Evolutionary conservation across 2,113 vertebrate species (phyloP), one percentile per base, ranked within the genome.

Genomic region (Hemiprocne comata): DNA sequence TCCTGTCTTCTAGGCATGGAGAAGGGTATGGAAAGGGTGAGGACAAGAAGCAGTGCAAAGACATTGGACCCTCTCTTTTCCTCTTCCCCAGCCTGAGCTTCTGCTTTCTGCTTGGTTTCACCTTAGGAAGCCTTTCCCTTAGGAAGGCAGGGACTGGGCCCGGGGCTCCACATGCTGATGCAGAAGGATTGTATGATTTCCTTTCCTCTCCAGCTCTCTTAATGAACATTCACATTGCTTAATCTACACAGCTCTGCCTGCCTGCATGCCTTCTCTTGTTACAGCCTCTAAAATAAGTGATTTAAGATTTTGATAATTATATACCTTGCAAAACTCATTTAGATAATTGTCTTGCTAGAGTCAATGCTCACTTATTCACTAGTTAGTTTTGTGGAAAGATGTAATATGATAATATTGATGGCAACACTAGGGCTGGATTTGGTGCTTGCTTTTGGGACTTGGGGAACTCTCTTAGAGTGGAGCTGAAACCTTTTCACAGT

Each of bases 251-350:
- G 23, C 14, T 92, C 51, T 85, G 48, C 65, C 29, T 86, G 64
- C 51, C 53, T 83, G 53, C 75, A 9, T 93, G 88, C 55, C 69
- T 84, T 86, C 26, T 94, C 90, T 92, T 92, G 88, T 88, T 90
- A 58, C 79, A 80, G 60, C 42, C 55, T 84, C 86, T 83, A 72
- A 95, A 94, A 84, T 69, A 70, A 83, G 51, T 42, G 42, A 90
- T 88, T 73, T 90, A 81, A 64, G 64, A 86, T 83, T 84, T 88
- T 74, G 26, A 16, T 93, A 94, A 88, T 95, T 93, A 74, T 26
- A 51, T 90, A 77, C 83, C 55, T 90, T 58, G 72, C 74, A 70
- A 92, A 89, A 46, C 31, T 76, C 10, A 48, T 62, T 77, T 85
- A 25, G 90, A 11, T 80, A 66, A 95, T 66, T 28, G 33, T 71